Percentiles rank a stretch among this genome's conserved stretches.
These are phyloP conservation scores for Acomys russatus DNA, from an alignment of 2,797 vertebrate species.

Conservation along the genomic window DNA sequence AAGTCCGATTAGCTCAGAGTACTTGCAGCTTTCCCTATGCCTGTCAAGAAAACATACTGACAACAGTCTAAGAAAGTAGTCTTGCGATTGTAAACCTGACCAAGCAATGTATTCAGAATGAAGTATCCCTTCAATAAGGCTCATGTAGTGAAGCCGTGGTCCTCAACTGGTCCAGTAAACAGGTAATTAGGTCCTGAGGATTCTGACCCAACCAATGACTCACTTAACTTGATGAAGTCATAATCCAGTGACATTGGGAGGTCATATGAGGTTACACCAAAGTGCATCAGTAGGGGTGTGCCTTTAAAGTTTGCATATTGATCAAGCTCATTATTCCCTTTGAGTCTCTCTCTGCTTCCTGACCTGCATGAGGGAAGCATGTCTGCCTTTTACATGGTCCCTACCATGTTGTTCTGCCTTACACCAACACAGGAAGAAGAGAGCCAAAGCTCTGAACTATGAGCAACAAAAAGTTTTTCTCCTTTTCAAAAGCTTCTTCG, in stretches of 20 bases:
- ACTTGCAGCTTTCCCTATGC: background rate
- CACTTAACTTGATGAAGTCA: background rate
- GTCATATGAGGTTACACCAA: background rate
- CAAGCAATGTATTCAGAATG: background rate
- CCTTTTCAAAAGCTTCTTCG: background rate
- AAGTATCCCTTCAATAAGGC: background rate
- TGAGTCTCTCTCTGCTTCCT: background rate
- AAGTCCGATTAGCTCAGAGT: background rate
- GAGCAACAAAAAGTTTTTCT: background rate
- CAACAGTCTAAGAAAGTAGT: constrained; percentile 14
- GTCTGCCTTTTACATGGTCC: background rate
- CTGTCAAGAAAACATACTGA: background rate
- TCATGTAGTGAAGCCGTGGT: background rate
- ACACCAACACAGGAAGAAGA: background rate
- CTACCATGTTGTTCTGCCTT: background rate
- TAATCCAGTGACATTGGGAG: background rate
- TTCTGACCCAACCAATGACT: background rate
- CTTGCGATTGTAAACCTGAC: background rate
- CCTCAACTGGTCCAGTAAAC: background rate
- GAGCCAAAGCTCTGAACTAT: background rate
- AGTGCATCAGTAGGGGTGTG: background rate
- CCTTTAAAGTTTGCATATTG: background rate
- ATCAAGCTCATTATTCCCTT: background rate
- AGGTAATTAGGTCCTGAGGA: background rate
- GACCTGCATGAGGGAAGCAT: background rate